Evolutionary conservation across 2,888 invertebrate species (phyloP).

Genomic region (Augochlorella aurata): DNA sequence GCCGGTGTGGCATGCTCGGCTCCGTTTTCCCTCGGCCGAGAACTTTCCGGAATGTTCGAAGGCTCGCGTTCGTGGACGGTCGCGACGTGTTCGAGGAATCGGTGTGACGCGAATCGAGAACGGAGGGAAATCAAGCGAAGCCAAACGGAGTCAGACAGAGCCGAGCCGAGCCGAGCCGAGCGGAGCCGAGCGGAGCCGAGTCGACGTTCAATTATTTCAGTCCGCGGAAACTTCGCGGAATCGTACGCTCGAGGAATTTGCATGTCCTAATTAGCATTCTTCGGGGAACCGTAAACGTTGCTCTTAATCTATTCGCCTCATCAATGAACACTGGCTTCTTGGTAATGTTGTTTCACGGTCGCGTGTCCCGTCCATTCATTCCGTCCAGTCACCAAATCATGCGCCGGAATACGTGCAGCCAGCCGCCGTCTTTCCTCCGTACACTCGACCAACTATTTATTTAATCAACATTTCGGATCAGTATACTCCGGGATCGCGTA

Average conservation of each 20-base stretch:
- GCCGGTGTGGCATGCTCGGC: neutral
- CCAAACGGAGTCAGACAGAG: neutral
- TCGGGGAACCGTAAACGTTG: conserved; percentile 47
- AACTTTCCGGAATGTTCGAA: conserved; percentile 4
- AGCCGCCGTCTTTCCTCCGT: neutral
- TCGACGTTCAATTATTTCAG: neutral
- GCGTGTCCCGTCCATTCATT: conserved; percentile 62
- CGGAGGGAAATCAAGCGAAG: neutral
- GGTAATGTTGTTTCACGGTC: conserved; percentile 59
- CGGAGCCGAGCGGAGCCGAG: neutral
- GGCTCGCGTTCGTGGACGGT: neutral
- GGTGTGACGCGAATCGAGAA: neutral
- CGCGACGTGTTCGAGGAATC: neutral
- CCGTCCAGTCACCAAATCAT: conserved; percentile 43
- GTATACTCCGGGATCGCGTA: too few species aligned
- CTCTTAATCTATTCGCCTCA: conserved; percentile 50
- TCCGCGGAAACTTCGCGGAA: conserved; percentile 32
- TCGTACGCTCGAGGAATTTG: conserved; percentile 39
- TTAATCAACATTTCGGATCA: neutral
- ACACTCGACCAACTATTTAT: neutral
- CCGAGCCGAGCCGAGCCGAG: neutral
- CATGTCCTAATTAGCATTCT: conserved; percentile 57
- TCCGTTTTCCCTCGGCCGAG: neutral
- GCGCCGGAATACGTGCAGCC: conserved; percentile 22
- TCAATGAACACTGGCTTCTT: conserved; percentile 64